These are phyloP conservation scores for Hestina assimilis DNA, from an alignment of 1,140 invertebrate species.

Conservation along the genomic window DNA sequence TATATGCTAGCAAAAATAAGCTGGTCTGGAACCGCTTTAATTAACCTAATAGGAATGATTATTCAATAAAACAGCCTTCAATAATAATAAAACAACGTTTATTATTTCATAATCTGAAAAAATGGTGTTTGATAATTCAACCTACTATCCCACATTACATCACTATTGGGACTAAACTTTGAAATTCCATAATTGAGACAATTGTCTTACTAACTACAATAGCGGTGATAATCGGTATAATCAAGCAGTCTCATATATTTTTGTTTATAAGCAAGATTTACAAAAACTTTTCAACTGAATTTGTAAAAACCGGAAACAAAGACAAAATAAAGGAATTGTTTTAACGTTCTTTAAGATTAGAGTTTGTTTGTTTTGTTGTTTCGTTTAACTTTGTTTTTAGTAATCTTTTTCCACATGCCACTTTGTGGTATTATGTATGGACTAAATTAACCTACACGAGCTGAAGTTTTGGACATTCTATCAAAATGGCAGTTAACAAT, in stretches of 20 bases:
- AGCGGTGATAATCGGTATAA: slow-evolving; percentile 1
- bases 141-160: not conserved
- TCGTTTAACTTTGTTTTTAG: too few species aligned
- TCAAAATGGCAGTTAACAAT: too few species aligned
- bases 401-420: too few species aligned
- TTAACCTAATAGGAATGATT: not conserved
- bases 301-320: not conserved
- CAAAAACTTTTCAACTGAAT: not conserved
- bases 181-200: not conserved
- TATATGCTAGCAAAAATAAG: too few species aligned
- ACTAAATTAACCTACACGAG: too few species aligned
- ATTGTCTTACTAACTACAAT: not conserved
- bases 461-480: too few species aligned
- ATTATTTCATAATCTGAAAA: not conserved
- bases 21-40: too few species aligned
- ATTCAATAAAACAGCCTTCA: not conserved
- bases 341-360: too few species aligned
- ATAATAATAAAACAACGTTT: slow-evolving; percentile 5
- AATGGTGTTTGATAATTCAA: too few species aligned
- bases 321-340: too few species aligned
- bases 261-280: slow-evolving; percentile 6
- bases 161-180: not conserved
- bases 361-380: too few species aligned
- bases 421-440: too few species aligned
- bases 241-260: slow-evolving; percentile 20